A percentile compares a stretch with the other conserved stretches of the same genome.
phyloP scores from a whole-genome alignment of 2,888 invertebrate genomes.

The Chloroclystis v-ata region DNA sequence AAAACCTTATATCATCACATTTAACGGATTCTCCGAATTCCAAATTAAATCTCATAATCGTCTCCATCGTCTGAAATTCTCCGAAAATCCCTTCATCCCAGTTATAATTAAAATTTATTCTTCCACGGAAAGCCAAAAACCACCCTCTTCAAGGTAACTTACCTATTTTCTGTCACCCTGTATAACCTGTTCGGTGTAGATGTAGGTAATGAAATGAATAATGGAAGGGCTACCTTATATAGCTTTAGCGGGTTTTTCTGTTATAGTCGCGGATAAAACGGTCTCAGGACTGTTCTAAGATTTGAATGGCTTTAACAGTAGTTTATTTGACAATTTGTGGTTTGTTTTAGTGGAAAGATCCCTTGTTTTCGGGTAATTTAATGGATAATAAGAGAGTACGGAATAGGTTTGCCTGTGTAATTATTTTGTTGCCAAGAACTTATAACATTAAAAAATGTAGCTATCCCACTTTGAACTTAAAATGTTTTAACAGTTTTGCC shows the following conservation, averaged over 20 bases:
- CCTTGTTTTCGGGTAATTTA: too few species aligned
- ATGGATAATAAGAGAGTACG: too few species aligned
- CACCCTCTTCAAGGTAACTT: slow-evolving; percentile 1
- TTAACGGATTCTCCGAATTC: too few species aligned
- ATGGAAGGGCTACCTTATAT: slow-evolving; percentile 51
- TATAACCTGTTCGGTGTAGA: slow-evolving; percentile 21
- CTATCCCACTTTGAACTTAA: too few species aligned
- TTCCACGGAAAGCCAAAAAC: neutral
- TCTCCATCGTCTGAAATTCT: too few species aligned
- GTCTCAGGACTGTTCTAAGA: slow-evolving; percentile 13
- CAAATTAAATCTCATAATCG: too few species aligned
- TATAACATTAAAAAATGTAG: too few species aligned
- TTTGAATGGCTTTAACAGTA: neutral
- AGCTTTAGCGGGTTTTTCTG: slow-evolving; percentile 41
- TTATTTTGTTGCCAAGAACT: too few species aligned
- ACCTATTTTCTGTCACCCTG: slow-evolving; percentile 3
- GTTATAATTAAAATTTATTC: slow-evolving; percentile 2
- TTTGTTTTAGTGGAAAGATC: too few species aligned
- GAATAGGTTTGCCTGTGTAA: too few species aligned
- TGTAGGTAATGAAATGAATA: slow-evolving; percentile 54
- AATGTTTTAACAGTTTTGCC: too few species aligned
- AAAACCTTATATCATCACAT: too few species aligned
- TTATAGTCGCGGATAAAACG: slow-evolving; percentile 35
- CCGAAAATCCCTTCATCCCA: neutral
- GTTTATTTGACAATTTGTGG: neutral